Base-by-base conservation (phyloP, 1,140 invertebrate genomes). In the Penaeus vannamei region DNA sequence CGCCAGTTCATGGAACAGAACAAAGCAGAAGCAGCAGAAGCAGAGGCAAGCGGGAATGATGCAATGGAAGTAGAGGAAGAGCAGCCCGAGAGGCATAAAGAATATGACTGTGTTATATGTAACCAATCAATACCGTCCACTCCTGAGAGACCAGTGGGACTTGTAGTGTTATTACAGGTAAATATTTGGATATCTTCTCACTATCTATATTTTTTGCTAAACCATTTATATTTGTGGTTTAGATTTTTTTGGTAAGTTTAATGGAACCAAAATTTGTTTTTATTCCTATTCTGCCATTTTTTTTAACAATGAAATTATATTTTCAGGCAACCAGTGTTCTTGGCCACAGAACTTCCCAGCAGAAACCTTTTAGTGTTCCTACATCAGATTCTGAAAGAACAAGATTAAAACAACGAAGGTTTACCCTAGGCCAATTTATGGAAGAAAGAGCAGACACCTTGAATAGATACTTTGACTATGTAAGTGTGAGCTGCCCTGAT, bases 91-190 rank as follows among this genome's bases (percentile, higher is more conserved):
- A 60, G 85, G 26, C 79, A 90, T n/a, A 87, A 87, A 29, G 96
- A 97, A 93, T 99, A 98, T 93, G 97, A 98, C 93, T 99, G 98
- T 94, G 97, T 98, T 80, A 99, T 99, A 92, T 99, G 98, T 93
- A 97, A 96, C 93, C 97, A 97, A 93, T 97, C 96, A 82, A 96
- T 97, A 69, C 95, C 96, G 17, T 97, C 96, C 91, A 97, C 95
- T 0, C 95, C 96, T 91, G 95, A 96, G 20, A 96, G 97, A 93
- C 98, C 97, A 26, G 96, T 99, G 92, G 98, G 98, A 19, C 94
- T 98, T 36, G 97, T 98, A 8, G 97, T 98, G 85, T 94, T 98
- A 81, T 95, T 98, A 79, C 97, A 97, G 94, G 95, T 97, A 60
- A 96, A 96, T 61, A 97, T 20, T 26, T 85, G 22, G 20, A 46